These are phyloP conservation scores for Drosophila nigritarsus DNA, from an alignment of 2,888 invertebrate species.

Conservation along the genomic window DNA sequence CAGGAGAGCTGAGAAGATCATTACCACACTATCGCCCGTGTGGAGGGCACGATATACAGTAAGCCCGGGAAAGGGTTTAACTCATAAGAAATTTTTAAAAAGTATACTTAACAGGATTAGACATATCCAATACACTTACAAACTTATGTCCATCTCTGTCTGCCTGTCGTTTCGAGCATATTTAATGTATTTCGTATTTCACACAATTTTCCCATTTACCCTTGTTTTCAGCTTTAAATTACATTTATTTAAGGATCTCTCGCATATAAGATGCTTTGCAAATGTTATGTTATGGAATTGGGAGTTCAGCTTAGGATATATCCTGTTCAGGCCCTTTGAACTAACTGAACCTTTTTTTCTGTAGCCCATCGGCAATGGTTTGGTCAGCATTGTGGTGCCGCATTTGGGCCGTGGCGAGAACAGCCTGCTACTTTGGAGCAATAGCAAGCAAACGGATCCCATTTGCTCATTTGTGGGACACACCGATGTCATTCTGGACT, in stretches of 20 bases:
- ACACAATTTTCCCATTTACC: too few species aligned
- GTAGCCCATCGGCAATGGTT: conserved; percentile 95
- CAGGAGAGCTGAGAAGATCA: conserved; percentile 92
- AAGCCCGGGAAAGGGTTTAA: conserved; percentile 28
- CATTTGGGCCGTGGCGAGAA: conserved; percentile 95
- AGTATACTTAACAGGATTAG: too few species aligned
- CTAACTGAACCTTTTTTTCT: not conserved
- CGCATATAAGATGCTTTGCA: too few species aligned
- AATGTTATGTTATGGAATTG: not conserved
- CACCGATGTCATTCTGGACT: conserved; percentile 96
- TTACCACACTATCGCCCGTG: conserved; percentile 93
- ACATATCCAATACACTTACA: too few species aligned
- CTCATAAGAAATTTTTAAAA: not conserved
- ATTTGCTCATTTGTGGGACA: conserved; percentile 97
- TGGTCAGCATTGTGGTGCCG: conserved; percentile 96
- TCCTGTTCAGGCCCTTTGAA: not conserved
- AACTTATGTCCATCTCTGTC: not conserved
- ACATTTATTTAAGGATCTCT: too few species aligned
- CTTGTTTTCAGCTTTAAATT: not conserved
- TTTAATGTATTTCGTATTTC: too few species aligned
- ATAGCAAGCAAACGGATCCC: conserved; percentile 89
- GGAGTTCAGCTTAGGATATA: not conserved
- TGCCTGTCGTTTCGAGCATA: not conserved
- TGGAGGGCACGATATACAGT: conserved; percentile 97
- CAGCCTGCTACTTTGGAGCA: conserved; percentile 92